phyloP scores from a whole-genome alignment of 2,888 invertebrate species.

The Steinernema carpocapsae region DNA sequence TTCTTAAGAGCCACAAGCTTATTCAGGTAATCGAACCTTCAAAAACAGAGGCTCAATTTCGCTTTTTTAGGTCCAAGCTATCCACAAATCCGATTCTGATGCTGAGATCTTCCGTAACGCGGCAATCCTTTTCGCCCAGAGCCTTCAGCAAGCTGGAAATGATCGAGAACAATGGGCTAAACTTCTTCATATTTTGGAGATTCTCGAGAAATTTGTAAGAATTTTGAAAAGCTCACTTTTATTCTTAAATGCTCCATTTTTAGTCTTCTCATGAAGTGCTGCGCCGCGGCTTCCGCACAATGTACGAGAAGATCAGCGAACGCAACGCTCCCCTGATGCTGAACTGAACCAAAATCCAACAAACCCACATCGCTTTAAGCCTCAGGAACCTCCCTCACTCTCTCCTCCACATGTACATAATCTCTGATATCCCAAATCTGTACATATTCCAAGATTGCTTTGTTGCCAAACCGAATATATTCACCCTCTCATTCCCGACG shows the following conservation, averaged over 20 bases:
- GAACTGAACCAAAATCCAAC: neutral
- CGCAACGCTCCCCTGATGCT: neutral
- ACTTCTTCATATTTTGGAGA: conserved; percentile 1
- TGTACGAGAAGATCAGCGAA: conserved; percentile 7
- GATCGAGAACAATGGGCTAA: neutral
- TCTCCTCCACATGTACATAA: conserved; percentile 5
- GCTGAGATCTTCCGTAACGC: neutral
- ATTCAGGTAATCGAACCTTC: neutral
- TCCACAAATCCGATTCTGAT: neutral
- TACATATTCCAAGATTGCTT: neutral
- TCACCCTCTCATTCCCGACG: conserved; percentile 6
- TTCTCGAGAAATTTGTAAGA: conserved; percentile 2
- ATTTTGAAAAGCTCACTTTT: neutral
- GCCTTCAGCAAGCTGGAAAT: neutral
- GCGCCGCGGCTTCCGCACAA: conserved; percentile 10
- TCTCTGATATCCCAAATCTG: neutral
- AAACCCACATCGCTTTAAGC: neutral
- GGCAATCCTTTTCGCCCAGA: conserved; percentile 5
- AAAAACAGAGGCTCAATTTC: no score
- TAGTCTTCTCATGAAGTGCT: neutral
- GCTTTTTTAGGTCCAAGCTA: neutral
- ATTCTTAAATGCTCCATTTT: neutral
- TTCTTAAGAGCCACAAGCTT: neutral
- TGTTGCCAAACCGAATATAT: neutral
- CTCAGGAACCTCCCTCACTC: conserved; percentile 12